Evolutionary conservation across 2,113 vertebrate genomes (phyloP), one percentile per base, ranked within the genome.

Genomic region (Oreocharis arfaki): DNA sequence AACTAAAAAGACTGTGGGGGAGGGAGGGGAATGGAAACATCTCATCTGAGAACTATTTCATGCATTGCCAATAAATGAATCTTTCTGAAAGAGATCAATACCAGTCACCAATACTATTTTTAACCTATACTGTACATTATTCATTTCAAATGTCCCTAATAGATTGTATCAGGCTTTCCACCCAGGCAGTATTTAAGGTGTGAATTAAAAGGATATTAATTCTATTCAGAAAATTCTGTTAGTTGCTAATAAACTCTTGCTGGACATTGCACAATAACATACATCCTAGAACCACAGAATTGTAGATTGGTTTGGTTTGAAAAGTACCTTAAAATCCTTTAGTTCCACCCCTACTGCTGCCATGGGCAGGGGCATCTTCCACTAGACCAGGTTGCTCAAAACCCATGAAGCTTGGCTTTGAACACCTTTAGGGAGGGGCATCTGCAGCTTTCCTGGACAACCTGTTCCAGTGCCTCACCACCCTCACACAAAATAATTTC

Each of bases 141-240:
- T 85, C 11, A 87, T 91, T 88, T 92, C 75, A 95, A 69, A 63
- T 21, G 11, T 75, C 70, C 57, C 91, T 97, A 95, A 94, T 77
- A 84, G 87, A 94, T 93, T 96, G 86, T 76, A 93, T 94, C 77
- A 96, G 86, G 64, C 53, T 64, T 91, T 94, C 76, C 67, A 94
- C 41, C 41, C 30, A 35, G 85, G 23, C 33, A 83, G 39, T 56
- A 91, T 96, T 91, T 96, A 97, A 96, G 81, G 76, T 93, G 78
- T 44, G 47, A 96, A 95, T 96, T 94, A 91, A 93, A 97, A 91
- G 60, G 78, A 91, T 26, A 35, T 41, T 95, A 97, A 96, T 94
- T 96, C 81, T 91, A 84, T 96, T 90, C 70, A 93, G 11, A 96
- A 95, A 97, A 96, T 77, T 93, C 90, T 90, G 84, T 95, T 94